Evolutionary conservation across 1,140 invertebrate genomes (phyloP).

Genomic region (Diorhabda sublineata): DNA sequence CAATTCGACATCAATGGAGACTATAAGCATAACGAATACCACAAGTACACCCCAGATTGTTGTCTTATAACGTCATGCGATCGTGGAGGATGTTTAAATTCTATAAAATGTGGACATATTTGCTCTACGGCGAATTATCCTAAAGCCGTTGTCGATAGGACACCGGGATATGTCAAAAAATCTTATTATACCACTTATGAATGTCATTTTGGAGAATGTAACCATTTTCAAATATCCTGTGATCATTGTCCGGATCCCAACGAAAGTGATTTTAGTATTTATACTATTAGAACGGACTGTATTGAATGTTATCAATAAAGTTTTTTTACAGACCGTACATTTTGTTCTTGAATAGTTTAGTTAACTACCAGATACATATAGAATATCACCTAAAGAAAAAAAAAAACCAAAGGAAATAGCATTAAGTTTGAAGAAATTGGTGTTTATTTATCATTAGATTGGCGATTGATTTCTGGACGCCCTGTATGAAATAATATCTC

Average conservation of each 20-base stretch:
- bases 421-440: too few relatives aligned
- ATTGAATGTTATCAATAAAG: conserved; percentile 9
- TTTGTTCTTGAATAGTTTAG: too few relatives aligned
- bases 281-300: conserved; percentile 16
- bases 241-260: conserved; percentile 10
- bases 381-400: too few relatives aligned
- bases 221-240: conserved; percentile 9
- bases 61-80: conserved; percentile 23
- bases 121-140: conserved; percentile 9
- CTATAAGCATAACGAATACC: background rate
- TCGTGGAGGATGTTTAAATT: conserved; percentile 9
- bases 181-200: conserved; percentile 9
- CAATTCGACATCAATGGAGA: background rate
- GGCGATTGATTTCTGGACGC: too few relatives aligned
- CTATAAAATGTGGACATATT: conserved; percentile 18
- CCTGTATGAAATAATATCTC: too few relatives aligned
- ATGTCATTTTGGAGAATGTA: conserved; percentile 18
- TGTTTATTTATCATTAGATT: too few relatives aligned
- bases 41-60: conserved; percentile 7
- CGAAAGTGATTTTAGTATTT: conserved; percentile 10
- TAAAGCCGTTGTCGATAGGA: background rate
- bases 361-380: too few relatives aligned
- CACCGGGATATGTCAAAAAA: conserved; percentile 2
- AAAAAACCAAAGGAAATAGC: too few relatives aligned
- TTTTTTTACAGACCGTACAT: too few relatives aligned